Conservation (phyloP, 2,888 invertebrate species). For the Automeris io region DNA sequence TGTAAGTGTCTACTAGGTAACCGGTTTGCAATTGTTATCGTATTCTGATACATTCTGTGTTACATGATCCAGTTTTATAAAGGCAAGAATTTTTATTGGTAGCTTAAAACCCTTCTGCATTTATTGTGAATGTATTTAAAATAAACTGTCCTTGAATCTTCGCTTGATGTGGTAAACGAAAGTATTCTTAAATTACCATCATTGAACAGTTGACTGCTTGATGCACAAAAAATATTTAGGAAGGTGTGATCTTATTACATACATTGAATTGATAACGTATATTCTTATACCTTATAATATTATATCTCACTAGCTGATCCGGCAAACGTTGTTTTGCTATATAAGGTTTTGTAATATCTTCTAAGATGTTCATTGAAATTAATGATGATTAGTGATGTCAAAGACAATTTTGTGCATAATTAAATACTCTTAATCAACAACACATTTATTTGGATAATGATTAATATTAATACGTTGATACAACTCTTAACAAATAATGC, state of each 20-base stretch:
- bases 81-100: background rate
- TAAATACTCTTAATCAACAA: too few species aligned
- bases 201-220: background rate
- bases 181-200: background rate
- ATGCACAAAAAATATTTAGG: background rate
- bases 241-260: background rate
- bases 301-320: too few species aligned
- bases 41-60: background rate
- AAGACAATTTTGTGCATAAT: too few species aligned
- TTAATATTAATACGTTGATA: too few species aligned
- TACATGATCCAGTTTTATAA: background rate
- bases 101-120: background rate
- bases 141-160: background rate
- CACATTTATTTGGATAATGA: too few species aligned
- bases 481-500: too few species aligned
- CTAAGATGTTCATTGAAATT: too few species aligned
- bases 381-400: too few species aligned
- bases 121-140: background rate
- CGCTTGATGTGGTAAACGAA: background rate
- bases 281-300: too few species aligned
- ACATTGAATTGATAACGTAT: too few species aligned
- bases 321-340: too few species aligned
- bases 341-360: too few species aligned
- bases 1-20: slow-evolving; percentile 7
- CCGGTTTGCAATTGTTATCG: slow-evolving; percentile 3